phyloP scores from a whole-genome alignment of 2,113 vertebrate species.

The Todiramphus chloris region DNA sequence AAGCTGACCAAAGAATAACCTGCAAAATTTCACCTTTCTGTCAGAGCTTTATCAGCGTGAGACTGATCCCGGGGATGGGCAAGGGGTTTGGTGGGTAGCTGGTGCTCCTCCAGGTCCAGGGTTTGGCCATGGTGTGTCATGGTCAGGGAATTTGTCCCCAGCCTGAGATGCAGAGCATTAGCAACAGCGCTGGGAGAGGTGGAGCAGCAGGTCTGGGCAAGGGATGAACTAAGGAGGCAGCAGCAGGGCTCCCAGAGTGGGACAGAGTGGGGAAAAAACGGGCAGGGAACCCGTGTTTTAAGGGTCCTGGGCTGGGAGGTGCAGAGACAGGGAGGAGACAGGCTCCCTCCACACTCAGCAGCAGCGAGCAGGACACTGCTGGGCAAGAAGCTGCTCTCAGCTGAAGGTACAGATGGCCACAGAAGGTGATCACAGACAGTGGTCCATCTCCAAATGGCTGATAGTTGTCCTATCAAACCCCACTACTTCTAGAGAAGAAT shows the following conservation, averaged over 20 bases:
- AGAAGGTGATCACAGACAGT: not conserved
- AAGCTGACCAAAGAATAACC: not conserved
- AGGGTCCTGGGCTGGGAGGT: not conserved
- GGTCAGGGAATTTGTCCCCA: not conserved
- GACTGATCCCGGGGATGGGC: not conserved
- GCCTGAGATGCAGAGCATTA: not conserved
- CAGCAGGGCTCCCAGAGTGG: not conserved
- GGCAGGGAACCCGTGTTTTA: fast-evolving
- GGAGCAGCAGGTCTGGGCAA: not conserved
- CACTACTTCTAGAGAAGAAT: not conserved
- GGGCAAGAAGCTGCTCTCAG: not conserved
- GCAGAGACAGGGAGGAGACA: not conserved
- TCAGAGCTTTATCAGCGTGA: not conserved
- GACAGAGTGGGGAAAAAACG: not conserved
- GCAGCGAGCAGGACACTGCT: not conserved
- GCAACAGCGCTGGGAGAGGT: not conserved
- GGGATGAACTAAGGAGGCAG: not conserved
- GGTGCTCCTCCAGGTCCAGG: not conserved
- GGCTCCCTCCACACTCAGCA: not conserved
- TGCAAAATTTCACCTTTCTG: not conserved
- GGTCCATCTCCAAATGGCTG: not conserved
- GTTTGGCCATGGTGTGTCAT: not conserved
- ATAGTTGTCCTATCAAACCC: not conserved
- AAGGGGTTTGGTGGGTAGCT: not conserved
- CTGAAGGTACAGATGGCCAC: not conserved